These are phyloP conservation scores for Ramphastos sulfuratus DNA, from an alignment of 2,113 vertebrate genomes.

Conservation along the genomic window DNA sequence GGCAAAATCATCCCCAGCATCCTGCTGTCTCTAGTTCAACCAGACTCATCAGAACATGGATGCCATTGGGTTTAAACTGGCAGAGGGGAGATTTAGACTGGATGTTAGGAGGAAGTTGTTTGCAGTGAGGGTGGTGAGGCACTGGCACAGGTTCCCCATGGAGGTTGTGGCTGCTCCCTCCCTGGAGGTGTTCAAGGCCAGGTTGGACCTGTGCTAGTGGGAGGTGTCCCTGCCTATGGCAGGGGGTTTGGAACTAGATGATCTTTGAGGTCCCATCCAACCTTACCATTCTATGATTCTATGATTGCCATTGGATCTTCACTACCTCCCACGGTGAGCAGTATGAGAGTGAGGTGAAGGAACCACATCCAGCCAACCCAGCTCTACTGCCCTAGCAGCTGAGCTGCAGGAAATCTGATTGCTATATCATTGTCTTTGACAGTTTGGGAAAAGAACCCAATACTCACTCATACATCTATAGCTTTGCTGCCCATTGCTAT, in stretches of 20 bases:
- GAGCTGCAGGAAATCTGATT: not conserved
- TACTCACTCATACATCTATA: not conserved
- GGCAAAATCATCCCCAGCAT: not conserved
- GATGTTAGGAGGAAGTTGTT: too few relatives aligned
- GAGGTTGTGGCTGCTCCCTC: too few relatives aligned
- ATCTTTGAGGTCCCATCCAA: too few relatives aligned
- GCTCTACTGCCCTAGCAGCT: not conserved
- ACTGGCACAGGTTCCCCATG: too few relatives aligned
- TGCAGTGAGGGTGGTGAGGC: too few relatives aligned
- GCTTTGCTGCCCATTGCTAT: not conserved
- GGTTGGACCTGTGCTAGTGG: too few relatives aligned
- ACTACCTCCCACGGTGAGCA: not conserved
- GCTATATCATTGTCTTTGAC: not conserved
- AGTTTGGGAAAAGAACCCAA: not conserved
- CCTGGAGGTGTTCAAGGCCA: too few relatives aligned
- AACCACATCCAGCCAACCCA: not conserved
- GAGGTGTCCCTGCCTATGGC: too few relatives aligned
- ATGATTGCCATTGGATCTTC: not conserved
- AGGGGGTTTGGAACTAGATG: too few relatives aligned
- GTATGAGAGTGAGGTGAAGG: not conserved
- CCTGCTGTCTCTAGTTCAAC: not conserved
- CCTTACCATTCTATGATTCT: too few relatives aligned
- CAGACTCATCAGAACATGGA: not conserved
- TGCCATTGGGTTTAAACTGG: not conserved
- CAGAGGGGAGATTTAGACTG: too few relatives aligned